Conservation (phyloP, 2,888 invertebrate species). For the Xylota segnis region DNA sequence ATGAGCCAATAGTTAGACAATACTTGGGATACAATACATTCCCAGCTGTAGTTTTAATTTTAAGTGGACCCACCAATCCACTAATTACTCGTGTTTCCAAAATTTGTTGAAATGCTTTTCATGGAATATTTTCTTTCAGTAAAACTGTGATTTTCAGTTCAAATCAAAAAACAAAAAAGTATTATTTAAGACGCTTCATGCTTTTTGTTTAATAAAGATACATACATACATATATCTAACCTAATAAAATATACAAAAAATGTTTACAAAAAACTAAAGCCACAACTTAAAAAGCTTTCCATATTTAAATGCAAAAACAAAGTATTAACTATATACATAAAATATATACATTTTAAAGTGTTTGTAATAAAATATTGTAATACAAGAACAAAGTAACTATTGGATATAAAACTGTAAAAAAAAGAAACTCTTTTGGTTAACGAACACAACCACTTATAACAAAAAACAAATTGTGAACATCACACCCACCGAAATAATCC, state of each 20-base stretch:
- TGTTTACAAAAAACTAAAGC: slow-evolving; percentile 14
- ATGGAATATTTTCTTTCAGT: not conserved
- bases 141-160: slow-evolving; percentile 20
- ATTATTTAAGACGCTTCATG: slow-evolving; percentile 15
- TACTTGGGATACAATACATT: slow-evolving; percentile 45
- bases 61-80: not conserved
- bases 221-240: not conserved
- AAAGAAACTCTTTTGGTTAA: slow-evolving; percentile 43
- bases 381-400: slow-evolving; percentile 13
- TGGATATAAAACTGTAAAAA: slow-evolving; percentile 7
- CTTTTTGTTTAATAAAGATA: not conserved
- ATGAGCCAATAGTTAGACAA: slow-evolving; percentile 72
- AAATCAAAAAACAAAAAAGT: slow-evolving; percentile 3
- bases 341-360: slow-evolving; percentile 25
- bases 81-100: not conserved
- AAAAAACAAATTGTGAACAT: slow-evolving; percentile 58
- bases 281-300: slow-evolving; percentile 28
- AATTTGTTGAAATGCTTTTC: slow-evolving; percentile 26
- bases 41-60: slow-evolving; percentile 50
- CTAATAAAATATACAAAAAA: slow-evolving; percentile 29
- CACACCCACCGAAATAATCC: slow-evolving; percentile 74
- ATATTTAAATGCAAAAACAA: slow-evolving; percentile 4
- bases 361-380: slow-evolving; percentile 45
- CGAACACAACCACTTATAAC: slow-evolving; percentile 39
- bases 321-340: slow-evolving; percentile 32